Evolutionary conservation across 2,113 vertebrate species (phyloP).

Genomic region (Carassius auratus): DNA sequence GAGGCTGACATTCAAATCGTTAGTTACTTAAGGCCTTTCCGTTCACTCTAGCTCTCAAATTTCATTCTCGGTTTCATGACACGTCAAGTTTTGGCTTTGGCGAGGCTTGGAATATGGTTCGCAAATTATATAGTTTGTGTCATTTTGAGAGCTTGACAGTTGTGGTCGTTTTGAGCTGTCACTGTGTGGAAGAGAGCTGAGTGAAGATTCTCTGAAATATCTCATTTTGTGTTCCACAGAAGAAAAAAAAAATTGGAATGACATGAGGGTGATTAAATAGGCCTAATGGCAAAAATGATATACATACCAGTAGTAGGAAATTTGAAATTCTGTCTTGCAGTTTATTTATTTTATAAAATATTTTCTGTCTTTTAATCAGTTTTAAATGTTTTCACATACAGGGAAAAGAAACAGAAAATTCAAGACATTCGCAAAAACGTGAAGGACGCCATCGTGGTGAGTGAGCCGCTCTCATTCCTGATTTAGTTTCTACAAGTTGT

Average conservation of each 20-base stretch:
- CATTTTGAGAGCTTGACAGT: no score
- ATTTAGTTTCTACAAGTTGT: not conserved
- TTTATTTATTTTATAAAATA: no score
- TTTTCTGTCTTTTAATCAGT: constrained; percentile 6
- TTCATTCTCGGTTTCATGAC: not conserved
- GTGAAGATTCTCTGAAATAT: no score
- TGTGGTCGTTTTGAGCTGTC: no score
- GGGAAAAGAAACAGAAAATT: constrained; percentile 99
- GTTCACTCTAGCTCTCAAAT: not conserved
- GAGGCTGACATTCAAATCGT: not conserved
- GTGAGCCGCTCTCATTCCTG: not conserved
- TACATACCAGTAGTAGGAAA: not conserved
- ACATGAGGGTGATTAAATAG: not conserved
- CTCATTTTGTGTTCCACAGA: no score
- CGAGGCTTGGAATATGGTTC: no score
- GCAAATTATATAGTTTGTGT: no score
- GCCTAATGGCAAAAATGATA: not conserved
- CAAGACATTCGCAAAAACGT: constrained; percentile 99
- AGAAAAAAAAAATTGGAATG: no score
- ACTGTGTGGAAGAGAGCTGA: no score
- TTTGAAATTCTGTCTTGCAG: not conserved
- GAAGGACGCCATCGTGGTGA: constrained; percentile 99
- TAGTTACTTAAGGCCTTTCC: not conserved
- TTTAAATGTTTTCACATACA: constrained; percentile 67
- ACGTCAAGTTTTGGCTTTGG: not conserved